Percentiles rank a stretch among this genome's conserved stretches.
Evolutionary conservation across 2,113 vertebrate genomes (phyloP).

Genomic region (Hiodon alosoides): DNA sequence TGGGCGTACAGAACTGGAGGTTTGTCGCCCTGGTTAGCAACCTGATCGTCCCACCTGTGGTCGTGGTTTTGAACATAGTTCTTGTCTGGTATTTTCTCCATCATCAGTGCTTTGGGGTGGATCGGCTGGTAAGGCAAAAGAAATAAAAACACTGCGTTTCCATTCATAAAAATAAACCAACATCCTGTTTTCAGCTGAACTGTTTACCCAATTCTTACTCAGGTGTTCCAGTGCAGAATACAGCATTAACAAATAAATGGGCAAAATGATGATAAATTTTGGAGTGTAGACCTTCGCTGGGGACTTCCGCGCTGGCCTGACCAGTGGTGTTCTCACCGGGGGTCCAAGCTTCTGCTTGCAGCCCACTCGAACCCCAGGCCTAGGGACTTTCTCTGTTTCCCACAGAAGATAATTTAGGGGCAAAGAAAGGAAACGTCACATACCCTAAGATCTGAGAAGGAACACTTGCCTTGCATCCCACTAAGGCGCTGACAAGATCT

Average conservation of each 20-base stretch:
- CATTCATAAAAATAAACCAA: no score
- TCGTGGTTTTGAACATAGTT: conserved; percentile 44
- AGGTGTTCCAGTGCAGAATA: neutral
- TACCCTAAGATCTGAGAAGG: no score
- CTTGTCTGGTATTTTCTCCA: conserved; percentile 39
- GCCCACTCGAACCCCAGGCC: conserved; percentile 39
- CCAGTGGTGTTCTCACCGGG: conserved; percentile 39
- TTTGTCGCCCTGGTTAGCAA: conserved; percentile 30
- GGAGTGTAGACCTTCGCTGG: conserved; percentile 41
- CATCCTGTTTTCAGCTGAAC: no score
- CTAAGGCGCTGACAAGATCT: no score
- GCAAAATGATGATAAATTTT: conserved; percentile 34
- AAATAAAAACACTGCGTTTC: no score
- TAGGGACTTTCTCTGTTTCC: conserved; percentile 46
- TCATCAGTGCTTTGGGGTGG: conserved; percentile 42
- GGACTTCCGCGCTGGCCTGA: conserved; percentile 51
- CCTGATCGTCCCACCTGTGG: conserved; percentile 46
- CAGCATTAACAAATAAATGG: neutral
- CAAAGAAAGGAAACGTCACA: no score
- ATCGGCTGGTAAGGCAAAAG: conserved; percentile 25
- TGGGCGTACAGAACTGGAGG: conserved; percentile 52
- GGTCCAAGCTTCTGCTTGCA: conserved; percentile 38
- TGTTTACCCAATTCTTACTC: no score
- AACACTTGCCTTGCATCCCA: no score
- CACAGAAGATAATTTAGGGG: neutral